These are phyloP conservation scores for Phoenicopterus ruber DNA, from an alignment of 2,113 vertebrate genomes.

Conservation along the genomic window DNA sequence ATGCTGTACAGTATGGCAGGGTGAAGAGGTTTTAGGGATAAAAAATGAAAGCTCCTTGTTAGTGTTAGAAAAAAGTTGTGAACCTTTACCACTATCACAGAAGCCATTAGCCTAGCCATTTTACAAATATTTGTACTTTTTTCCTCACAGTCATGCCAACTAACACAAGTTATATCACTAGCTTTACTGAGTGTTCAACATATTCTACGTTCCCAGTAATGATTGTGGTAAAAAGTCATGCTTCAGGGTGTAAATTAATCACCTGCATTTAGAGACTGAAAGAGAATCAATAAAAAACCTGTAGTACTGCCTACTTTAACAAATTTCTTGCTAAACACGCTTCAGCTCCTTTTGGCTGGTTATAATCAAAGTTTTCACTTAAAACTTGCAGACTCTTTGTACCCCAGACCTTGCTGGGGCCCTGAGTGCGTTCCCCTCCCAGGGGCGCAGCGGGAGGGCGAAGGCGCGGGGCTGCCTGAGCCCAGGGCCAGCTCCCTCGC, in stretches of 20 bases:
- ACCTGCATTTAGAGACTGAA: neutral
- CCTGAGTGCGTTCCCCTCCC: neutral
- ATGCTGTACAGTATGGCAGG: neutral
- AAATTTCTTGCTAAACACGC: neutral
- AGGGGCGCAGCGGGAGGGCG: neutral
- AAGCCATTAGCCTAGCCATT: neutral
- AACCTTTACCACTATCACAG: neutral
- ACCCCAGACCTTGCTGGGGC: neutral
- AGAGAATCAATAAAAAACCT: conserved; percentile 11
- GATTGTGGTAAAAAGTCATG: neutral
- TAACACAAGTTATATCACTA: neutral
- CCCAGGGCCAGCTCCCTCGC: neutral
- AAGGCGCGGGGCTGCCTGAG: accelerated
- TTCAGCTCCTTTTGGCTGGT: neutral
- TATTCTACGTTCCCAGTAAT: neutral
- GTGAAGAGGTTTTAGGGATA: neutral
- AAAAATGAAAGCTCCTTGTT: neutral
- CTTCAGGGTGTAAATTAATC: conserved; percentile 18
- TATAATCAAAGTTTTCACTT: neutral
- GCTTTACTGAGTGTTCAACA: neutral
- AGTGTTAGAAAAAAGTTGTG: neutral
- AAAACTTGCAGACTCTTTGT: neutral
- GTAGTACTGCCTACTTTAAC: neutral
- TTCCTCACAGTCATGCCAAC: neutral
- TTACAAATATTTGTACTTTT: neutral